Percentiles rank a stretch among this genome's conserved stretches.
These are phyloP conservation scores for Pyrochroa serraticornis DNA, from an alignment of 2,888 invertebrate species.

Conservation along the genomic window DNA sequence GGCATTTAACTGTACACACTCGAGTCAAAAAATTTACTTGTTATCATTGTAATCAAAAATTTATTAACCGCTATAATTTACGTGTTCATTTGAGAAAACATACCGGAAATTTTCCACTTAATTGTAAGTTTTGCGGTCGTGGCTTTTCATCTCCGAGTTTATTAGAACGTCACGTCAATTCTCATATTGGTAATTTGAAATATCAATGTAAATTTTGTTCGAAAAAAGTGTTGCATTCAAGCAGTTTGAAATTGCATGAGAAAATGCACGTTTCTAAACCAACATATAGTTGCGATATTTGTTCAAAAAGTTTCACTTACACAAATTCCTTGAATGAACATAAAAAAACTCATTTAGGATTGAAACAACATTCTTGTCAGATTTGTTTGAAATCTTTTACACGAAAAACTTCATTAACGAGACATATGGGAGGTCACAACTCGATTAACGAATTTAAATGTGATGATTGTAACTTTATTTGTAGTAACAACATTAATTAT, in stretches of 20 bases:
- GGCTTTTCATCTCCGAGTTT: constrained; percentile 23
- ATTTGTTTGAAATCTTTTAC: constrained; percentile 20
- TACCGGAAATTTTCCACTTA: constrained; percentile 16
- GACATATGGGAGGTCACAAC: constrained; percentile 9
- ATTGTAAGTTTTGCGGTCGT: constrained; percentile 9
- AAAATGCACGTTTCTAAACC: constrained; percentile 22
- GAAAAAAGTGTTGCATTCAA: constrained; percentile 14
- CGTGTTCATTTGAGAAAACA: constrained; percentile 18
- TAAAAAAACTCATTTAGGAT: constrained; percentile 18
- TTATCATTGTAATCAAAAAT: constrained; percentile 15
- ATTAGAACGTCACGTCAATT: constrained; percentile 16
- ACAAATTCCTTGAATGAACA: constrained; percentile 21
- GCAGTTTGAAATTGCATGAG: constrained; percentile 23
- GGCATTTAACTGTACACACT: constrained; percentile 16
- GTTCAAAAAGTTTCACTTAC: constrained; percentile 21
- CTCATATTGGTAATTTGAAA: constrained; percentile 10
- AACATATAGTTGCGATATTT: constrained; percentile 22
- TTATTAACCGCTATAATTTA: constrained; percentile 21
- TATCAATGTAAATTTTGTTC: constrained; percentile 17
- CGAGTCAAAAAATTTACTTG: constrained; percentile 15
- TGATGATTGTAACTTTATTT: too few species aligned
- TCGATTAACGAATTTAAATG: too few species aligned
- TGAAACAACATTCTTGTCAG: constrained; percentile 11
- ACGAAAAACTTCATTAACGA: constrained; percentile 12
- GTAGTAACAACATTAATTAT: too few species aligned